These are phyloP conservation scores for Cheilosia soror DNA, from an alignment of 2,888 invertebrate species.

Conservation along the genomic window DNA sequence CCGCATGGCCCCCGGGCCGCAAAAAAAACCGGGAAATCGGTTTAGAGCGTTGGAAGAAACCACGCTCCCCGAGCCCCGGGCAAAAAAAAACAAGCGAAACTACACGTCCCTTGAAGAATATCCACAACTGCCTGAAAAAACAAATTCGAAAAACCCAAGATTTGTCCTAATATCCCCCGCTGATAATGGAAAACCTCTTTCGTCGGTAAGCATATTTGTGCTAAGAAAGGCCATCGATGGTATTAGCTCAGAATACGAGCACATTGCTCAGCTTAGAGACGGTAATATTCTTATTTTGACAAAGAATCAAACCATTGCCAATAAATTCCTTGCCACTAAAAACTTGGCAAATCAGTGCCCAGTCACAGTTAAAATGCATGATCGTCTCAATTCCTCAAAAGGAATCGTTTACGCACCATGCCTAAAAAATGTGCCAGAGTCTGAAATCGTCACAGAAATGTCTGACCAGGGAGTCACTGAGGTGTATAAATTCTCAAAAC, in stretches of 20 bases:
- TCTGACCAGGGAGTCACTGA: background rate
- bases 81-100: constrained; percentile 1
- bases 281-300: background rate
- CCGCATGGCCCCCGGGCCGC: too few relatives aligned
- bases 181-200: background rate
- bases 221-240: background rate
- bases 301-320: background rate
- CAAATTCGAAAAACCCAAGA: background rate
- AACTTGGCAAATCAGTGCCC: background rate
- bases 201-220: background rate
- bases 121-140: background rate
- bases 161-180: background rate
- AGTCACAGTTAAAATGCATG: background rate
- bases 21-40: too few relatives aligned
- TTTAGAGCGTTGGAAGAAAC: too few relatives aligned
- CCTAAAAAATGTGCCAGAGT: background rate
- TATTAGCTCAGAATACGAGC: background rate
- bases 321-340: background rate
- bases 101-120: constrained; percentile 1
- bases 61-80: too few relatives aligned
- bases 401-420: background rate
- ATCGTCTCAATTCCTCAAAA: background rate
- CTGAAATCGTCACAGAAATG: background rate
- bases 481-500: background rate
- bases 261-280: background rate